Conservation (phyloP, 2,888 invertebrate species). For the Coleophora deauratella region DNA sequence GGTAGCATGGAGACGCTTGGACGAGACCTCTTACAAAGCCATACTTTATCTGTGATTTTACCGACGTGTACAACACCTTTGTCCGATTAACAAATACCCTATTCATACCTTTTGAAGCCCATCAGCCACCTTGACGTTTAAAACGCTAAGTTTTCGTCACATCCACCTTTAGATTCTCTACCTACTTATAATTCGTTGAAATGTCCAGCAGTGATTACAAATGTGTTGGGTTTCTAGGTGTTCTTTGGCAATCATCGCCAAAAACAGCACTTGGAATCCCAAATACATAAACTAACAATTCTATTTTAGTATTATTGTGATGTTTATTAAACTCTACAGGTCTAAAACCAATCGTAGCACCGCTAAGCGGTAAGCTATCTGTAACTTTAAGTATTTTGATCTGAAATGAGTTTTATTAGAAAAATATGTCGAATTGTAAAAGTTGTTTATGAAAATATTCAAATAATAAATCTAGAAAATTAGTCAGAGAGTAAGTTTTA, state of each 20-base stretch:
- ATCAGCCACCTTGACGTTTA: constrained; percentile 22
- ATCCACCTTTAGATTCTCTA: background rate
- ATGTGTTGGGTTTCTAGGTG: background rate
- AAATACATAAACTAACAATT: too few species aligned
- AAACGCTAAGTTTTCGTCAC: background rate
- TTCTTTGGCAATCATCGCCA: too few species aligned
- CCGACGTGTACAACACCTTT: constrained; percentile 43
- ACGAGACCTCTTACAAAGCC: constrained; percentile 24
- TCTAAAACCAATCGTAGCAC: background rate
- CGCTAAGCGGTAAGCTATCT: constrained; percentile 6
- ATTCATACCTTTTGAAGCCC: constrained; percentile 16
- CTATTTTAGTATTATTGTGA: too few species aligned
- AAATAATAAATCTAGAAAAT: constrained; percentile 68
- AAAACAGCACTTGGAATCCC: too few species aligned
- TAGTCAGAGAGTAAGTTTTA: constrained; percentile 65
- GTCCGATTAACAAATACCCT: constrained; percentile 20
- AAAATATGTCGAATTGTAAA: constrained; percentile 57
- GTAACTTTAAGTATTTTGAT: constrained; percentile 27
- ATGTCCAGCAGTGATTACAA: background rate
- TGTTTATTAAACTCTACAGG: too few species aligned
- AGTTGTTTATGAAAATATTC: constrained; percentile 65
- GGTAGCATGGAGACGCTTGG: background rate
- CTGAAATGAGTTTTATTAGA: constrained; percentile 58
- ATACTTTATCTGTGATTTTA: constrained; percentile 59
- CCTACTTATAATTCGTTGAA: background rate